Evolutionary conservation across 53 echinoderm and acorn worm genomes (phyloP), one percentile per base, ranked within the genome.

Genomic region (Luidia sarsii): DNA sequence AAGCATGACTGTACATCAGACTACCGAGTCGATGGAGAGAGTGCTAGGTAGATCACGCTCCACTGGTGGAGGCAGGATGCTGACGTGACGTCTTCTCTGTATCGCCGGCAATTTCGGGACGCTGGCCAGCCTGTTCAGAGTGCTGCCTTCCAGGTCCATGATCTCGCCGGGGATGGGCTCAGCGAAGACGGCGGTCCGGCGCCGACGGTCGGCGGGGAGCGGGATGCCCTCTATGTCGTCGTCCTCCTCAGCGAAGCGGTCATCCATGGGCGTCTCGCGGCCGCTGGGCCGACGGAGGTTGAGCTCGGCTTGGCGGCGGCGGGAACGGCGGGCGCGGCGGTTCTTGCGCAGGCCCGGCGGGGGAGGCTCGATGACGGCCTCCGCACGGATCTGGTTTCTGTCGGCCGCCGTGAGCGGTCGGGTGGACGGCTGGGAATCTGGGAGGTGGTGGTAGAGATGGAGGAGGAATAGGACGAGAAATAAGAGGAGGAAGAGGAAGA

Each of bases 61-160:
- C 19, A 81, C 39, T 1, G 87, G 87, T 14, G 64, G 90, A 25
- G 86, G 66, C 25, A 57, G 33, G 3, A 87, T 80, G 39, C 79
- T 72, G 24, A 84, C 94, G 31, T 82, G 77, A 53, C 75, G 49
- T 66, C 83, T 82, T 2, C 34, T 59, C 52, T 83, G 71, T 27
- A 95, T 95, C 13, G 92, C 92, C 9, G 95, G 95, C 22, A 95
- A 81, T 61, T 89, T 87, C 14, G 95, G 95, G 28, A 95, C 87
- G 14, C 49, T 84, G 18, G 92, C 91, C 50, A 32, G 39, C 31
- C 50, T 16, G 15, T 36, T 2, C 0, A 25, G 37, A 51, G n/a
- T 38, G 34, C 54, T 20, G 6, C 39, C 45, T 30, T 18, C 52
- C 3, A 53, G 43, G 31, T 50, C 43, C 13, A 19, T 16, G 56